These are phyloP conservation scores for Papilio machaon DNA, from an alignment of 1,140 invertebrate genomes.

Conservation along the genomic window DNA sequence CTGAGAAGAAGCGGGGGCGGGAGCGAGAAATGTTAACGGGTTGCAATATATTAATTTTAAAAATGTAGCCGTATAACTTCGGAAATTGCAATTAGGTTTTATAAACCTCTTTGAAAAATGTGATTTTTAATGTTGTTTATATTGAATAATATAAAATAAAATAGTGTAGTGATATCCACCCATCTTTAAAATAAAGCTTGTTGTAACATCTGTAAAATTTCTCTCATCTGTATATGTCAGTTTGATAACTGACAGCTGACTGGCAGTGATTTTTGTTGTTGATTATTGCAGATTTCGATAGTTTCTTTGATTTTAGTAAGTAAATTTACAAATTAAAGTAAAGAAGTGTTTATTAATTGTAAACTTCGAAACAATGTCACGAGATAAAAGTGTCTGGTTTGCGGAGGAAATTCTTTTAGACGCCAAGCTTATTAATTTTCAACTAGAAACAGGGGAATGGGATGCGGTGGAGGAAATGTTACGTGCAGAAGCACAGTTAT, in stretches of 20 bases:
- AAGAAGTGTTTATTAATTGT: conserved; percentile 14
- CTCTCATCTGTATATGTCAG: not conserved
- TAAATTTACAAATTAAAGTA: conserved; percentile 3
- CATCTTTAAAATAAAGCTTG: too few species aligned
- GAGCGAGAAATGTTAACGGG: not conserved
- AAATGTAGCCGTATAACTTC: conserved; percentile 1
- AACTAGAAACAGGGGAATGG: conserved; percentile 80
- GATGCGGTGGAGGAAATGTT: conserved; percentile 80
- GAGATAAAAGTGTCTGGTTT: conserved; percentile 82
- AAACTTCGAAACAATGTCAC: conserved; percentile 69
- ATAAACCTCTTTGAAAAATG: not conserved
- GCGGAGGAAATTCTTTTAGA: conserved; percentile 80
- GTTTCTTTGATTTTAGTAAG: not conserved
- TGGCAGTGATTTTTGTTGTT: conserved; percentile 13
- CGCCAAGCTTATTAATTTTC: conserved; percentile 79
- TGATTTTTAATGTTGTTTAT: not conserved
- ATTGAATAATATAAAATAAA: not conserved
- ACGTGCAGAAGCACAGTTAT: conserved; percentile 78
- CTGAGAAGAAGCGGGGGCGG: conserved; percentile 49
- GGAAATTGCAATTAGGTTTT: not conserved
- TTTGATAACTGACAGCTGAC: conserved; percentile 12
- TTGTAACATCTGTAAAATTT: not conserved
- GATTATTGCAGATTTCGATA: not conserved
- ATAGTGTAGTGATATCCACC: not conserved
- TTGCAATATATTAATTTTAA: conserved; percentile 34